Percentiles rank a stretch among this genome's conserved stretches.
Conservation (phyloP, 1,140 invertebrate species). For the Holcopasites calliopsidis region DNA sequence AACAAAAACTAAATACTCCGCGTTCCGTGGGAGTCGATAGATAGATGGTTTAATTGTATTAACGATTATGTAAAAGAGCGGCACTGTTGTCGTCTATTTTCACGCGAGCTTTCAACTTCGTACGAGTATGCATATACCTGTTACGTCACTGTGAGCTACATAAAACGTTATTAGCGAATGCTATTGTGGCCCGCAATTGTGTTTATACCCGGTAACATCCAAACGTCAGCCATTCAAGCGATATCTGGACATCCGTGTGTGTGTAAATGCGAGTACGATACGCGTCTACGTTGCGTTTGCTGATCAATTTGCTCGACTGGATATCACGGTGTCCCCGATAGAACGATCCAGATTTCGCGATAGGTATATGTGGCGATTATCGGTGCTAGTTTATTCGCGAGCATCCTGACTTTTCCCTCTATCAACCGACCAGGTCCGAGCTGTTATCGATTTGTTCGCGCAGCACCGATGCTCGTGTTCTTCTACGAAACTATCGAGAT, state of each 20-base stretch:
- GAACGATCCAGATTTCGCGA: neutral
- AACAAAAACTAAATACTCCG: neutral
- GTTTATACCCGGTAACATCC: neutral
- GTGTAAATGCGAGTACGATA: too few species aligned
- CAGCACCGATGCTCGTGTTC: neutral
- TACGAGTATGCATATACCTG: too few species aligned
- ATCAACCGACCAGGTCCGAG: too few species aligned
- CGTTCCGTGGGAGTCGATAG: neutral
- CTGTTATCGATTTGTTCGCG: neutral
- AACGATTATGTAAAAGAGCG: neutral
- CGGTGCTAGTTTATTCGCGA: conserved; percentile 6
- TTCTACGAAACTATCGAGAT: neutral
- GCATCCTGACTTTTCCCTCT: too few species aligned
- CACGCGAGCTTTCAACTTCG: neutral
- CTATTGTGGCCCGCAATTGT: neutral
- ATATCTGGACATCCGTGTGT: neutral
- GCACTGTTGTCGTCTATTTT: neutral
- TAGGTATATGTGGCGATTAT: conserved; percentile 22
- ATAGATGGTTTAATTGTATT: neutral
- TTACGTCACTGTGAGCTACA: neutral
- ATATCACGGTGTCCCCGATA: neutral
- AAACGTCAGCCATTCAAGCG: neutral
- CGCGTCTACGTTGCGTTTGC: neutral
- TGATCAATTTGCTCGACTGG: neutral
- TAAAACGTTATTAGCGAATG: neutral